These are phyloP conservation scores for Nematostella vectensis DNA, from an alignment of 92 coral and sea anemone genomes.

Conservation along the genomic window DNA sequence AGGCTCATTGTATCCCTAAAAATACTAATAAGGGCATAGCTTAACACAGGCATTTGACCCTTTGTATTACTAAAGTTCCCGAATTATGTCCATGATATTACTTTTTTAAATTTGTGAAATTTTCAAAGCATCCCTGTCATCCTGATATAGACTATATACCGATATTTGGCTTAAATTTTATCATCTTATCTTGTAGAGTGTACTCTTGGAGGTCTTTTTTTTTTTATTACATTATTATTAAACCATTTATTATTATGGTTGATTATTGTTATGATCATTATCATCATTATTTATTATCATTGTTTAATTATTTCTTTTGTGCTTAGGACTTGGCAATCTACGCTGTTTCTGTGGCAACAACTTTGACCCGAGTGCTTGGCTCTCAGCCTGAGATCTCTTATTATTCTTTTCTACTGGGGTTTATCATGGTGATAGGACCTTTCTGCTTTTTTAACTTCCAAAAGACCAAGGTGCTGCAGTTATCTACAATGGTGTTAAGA, in stretches of 20 bases:
- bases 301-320: neutral
- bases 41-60: too few relatives aligned
- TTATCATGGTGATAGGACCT: conserved; percentile 61
- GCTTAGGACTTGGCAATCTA: conserved; percentile 72
- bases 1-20: too few relatives aligned
- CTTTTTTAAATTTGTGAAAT: too few relatives aligned
- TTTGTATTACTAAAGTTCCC: too few relatives aligned
- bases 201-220: too few relatives aligned
- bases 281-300: neutral
- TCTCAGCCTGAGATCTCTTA: conserved; percentile 53
- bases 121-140: too few relatives aligned
- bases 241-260: neutral
- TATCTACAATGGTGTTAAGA: conserved; percentile 64
- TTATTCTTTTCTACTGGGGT: conserved; percentile 64
- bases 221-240: too few relatives aligned
- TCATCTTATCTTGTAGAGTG: too few relatives aligned
- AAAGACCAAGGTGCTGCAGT: conserved; percentile 58
- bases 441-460: conserved; percentile 73
- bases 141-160: too few relatives aligned
- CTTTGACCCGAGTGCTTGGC: conserved; percentile 48
- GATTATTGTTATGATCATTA: neutral
- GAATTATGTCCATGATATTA: too few relatives aligned
- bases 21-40: too few relatives aligned
- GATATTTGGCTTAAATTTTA: too few relatives aligned
- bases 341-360: conserved; percentile 70